Evolutionary conservation across 2,113 vertebrate genomes (phyloP).

Genomic region (Serilophus lunatus): DNA sequence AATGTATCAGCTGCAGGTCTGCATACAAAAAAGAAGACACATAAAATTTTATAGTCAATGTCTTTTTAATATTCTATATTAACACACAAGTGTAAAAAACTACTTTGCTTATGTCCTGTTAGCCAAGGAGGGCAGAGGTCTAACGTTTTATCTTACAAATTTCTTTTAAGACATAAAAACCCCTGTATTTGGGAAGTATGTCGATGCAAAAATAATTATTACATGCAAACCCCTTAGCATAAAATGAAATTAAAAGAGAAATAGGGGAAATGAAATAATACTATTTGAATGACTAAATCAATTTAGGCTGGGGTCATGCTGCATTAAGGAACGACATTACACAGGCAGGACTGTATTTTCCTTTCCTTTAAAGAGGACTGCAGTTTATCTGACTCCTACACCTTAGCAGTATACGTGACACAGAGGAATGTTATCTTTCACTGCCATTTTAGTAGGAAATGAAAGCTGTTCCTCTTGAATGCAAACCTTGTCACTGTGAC

Average conservation of each 20-base stretch:
- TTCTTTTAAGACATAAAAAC: conserved; percentile 4
- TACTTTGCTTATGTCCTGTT: not conserved
- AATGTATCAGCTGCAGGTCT: not conserved
- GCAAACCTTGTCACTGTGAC: not conserved
- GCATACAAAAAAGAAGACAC: not conserved
- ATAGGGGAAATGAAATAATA: not conserved
- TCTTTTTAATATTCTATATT: conserved; percentile 32
- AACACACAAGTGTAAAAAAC: conserved; percentile 8
- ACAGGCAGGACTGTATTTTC: not conserved
- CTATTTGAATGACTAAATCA: not conserved
- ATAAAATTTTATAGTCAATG: not conserved
- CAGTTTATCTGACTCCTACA: not conserved
- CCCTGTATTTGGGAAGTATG: not conserved
- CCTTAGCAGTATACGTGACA: not conserved
- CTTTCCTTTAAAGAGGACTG: not conserved
- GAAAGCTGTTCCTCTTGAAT: not conserved
- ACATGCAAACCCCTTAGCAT: not conserved
- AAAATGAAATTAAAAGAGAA: conserved; percentile 15
- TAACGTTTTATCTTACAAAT: not conserved
- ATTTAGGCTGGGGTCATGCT: not conserved
- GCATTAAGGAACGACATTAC: not conserved
- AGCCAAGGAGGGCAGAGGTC: not conserved
- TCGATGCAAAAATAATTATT: conserved; percentile 1
- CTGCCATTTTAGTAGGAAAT: not conserved
- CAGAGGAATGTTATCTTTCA: not conserved